phyloP scores from a whole-genome alignment of 2,797 vertebrate genomes.

The Sebastes oblongus region DNA sequence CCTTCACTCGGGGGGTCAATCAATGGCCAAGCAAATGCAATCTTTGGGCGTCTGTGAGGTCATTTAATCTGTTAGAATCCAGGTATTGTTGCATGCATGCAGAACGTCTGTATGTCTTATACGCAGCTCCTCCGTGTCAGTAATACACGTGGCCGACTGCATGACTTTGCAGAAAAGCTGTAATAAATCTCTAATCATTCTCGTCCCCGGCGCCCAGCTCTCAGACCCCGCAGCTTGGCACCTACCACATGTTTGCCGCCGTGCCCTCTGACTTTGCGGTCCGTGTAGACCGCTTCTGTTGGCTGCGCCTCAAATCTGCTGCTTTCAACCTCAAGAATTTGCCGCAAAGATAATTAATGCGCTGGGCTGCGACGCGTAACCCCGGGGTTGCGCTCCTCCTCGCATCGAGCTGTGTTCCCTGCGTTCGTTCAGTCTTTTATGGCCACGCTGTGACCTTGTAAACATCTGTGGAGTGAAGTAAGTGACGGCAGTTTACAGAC shows the following conservation, averaged over 20 bases:
- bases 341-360: conserved; percentile 72
- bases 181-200: conserved; percentile 66
- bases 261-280: conserved; percentile 67
- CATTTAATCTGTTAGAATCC: conserved; percentile 25
- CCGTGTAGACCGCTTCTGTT: conserved; percentile 66
- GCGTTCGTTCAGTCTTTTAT: conserved; percentile 39
- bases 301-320: conserved; percentile 61
- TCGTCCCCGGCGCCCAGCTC: conserved; percentile 41
- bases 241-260: conserved; percentile 69
- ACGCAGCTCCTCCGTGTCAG: conserved; percentile 4
- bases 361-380: conserved; percentile 42
- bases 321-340: conserved; percentile 62
- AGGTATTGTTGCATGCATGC: background rate
- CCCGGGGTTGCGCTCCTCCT: conserved; percentile 34
- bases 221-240: conserved; percentile 65
- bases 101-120: background rate
- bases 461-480: conserved; percentile 64
- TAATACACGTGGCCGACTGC: conserved; percentile 22
- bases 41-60: conserved; percentile 35
- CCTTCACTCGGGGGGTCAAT: conserved; percentile 76
- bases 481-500: conserved; percentile 36
- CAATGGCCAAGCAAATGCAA: conserved; percentile 73
- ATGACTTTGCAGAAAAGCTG: conserved; percentile 72
- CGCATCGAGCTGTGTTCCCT: conserved; percentile 12
- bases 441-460: conserved; percentile 67